Conservation (phyloP, 2,113 vertebrate genomes). For the Nothobranchius kuhntae region DNA sequence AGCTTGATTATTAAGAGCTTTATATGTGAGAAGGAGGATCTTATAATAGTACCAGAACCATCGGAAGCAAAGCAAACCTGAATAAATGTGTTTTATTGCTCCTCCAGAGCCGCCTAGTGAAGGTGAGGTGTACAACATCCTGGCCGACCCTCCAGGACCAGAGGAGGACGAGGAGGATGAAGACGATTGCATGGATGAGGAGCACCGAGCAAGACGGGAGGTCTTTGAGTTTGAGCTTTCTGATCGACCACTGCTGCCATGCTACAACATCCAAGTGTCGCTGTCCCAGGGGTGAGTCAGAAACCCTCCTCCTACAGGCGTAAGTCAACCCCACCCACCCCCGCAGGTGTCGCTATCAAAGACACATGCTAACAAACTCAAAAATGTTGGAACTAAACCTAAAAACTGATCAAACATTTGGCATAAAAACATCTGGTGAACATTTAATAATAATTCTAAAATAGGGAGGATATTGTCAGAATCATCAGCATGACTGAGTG, state of each 20-base stretch:
- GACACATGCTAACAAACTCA: too few species aligned
- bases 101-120: slow-evolving; percentile 31
- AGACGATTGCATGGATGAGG: slow-evolving; percentile 38
- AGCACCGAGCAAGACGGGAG: slow-evolving; percentile 44
- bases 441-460: too few species aligned
- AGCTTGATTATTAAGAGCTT: too few species aligned
- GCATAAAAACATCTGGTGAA: too few species aligned
- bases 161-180: slow-evolving; percentile 56
- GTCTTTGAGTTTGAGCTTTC: slow-evolving; percentile 68
- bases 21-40: too few species aligned
- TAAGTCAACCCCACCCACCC: too few species aligned
- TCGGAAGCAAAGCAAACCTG: not conserved
- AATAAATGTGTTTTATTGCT: not conserved
- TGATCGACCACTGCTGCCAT: slow-evolving; percentile 57
- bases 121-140: slow-evolving; percentile 19
- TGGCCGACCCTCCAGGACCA: slow-evolving; percentile 53
- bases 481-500: too few species aligned
- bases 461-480: too few species aligned
- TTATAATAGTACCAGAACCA: not conserved
- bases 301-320: too few species aligned
- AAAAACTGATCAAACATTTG: too few species aligned
- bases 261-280: slow-evolving; percentile 61
- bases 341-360: too few species aligned
- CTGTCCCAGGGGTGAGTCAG: slow-evolving; percentile 43
- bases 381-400: too few species aligned